A percentile compares a stretch with the other conserved stretches of the same genome.
phyloP scores from a whole-genome alignment of 2,888 invertebrate species.

The Thecophora atra region DNA sequence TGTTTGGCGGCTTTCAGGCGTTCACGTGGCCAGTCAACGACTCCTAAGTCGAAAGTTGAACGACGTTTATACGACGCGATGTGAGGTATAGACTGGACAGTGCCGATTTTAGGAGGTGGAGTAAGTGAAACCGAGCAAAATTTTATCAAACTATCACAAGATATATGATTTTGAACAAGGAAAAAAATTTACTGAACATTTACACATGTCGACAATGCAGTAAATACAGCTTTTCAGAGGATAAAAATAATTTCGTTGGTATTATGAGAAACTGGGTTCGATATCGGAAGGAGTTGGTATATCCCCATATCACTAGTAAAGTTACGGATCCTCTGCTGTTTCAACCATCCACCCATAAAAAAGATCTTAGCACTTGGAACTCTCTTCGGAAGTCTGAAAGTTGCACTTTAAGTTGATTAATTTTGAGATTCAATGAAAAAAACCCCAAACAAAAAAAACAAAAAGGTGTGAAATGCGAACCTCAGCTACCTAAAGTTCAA shows the following conservation, averaged over 20 bases:
- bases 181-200: neutral
- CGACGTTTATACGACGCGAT: slow-evolving; percentile 10
- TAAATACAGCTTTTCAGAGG: no score
- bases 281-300: no score
- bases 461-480: neutral
- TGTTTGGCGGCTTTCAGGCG: slow-evolving; percentile 12
- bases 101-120: no score
- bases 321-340: no score
- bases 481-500: neutral
- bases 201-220: neutral
- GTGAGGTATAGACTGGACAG: no score
- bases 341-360: no score
- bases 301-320: no score
- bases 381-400: neutral
- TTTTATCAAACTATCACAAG: neutral
- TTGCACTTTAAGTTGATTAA: slow-evolving; percentile 15
- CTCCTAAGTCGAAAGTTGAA: slow-evolving; percentile 24
- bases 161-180: neutral
- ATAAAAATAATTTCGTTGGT: no score
- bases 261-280: no score
- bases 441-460: neutral
- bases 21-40: slow-evolving; percentile 20
- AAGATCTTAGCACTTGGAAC: no score
- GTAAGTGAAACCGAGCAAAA: no score
- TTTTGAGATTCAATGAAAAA: slow-evolving; percentile 1